Percentiles rank a stretch among this genome's conserved stretches.
Conservation (phyloP, 2,113 vertebrate species). For the Onychorhynchus coronatus region DNA sequence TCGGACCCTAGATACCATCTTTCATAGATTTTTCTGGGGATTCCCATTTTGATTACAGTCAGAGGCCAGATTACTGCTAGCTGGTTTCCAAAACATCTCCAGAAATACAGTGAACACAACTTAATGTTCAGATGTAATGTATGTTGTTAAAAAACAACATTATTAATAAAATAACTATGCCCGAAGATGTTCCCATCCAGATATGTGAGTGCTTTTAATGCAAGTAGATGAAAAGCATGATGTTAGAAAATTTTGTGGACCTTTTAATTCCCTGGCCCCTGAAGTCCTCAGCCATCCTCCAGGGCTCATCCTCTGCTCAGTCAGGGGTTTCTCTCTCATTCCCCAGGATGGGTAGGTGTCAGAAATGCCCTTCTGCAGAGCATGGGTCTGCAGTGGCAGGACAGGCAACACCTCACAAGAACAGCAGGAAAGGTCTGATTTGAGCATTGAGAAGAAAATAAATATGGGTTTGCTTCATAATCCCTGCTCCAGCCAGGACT, state of each 20-base stretch:
- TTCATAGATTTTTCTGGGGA: slow-evolving; percentile 41
- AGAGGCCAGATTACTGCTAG: neutral
- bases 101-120: neutral
- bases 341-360: neutral
- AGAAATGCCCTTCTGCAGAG: neutral
- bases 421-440: neutral
- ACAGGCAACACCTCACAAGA: neutral
- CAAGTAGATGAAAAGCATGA: neutral
- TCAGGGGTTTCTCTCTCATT: neutral
- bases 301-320: neutral
- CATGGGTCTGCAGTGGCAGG: neutral
- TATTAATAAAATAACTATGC: neutral
- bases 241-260: neutral
- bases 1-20: slow-evolving; percentile 31
- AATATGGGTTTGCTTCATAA: neutral
- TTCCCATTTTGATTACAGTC: neutral
- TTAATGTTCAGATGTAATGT: neutral
- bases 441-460: neutral
- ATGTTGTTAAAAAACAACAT: neutral
- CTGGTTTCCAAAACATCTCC: neutral
- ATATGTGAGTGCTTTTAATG: neutral
- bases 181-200: neutral
- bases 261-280: neutral
- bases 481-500: neutral
- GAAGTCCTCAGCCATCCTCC: neutral